Evolutionary conservation across 2,113 vertebrate species (phyloP).

Genomic region (Bubo blakistoni): DNA sequence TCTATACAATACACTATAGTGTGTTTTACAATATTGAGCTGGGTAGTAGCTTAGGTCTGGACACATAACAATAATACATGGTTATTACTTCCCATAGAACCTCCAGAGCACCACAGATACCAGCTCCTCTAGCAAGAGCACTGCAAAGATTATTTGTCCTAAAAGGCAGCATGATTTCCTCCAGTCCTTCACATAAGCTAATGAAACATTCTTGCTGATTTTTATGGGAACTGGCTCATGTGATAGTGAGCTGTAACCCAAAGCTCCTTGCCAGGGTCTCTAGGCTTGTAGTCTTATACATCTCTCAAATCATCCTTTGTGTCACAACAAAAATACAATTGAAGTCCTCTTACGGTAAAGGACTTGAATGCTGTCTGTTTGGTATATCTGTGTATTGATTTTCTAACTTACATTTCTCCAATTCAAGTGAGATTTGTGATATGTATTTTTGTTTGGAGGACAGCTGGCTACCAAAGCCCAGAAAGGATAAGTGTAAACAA

Average conservation of each 20-base stretch:
- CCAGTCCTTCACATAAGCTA: neutral
- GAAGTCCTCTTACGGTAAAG: neutral
- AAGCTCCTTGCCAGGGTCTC: neutral
- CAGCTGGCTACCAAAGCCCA: constrained; percentile 1
- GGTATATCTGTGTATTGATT: neutral
- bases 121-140: neutral
- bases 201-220: neutral
- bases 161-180: neutral
- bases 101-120: neutral
- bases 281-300: neutral
- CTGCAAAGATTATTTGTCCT: neutral
- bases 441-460: neutral
- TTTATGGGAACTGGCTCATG: neutral
- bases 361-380: neutral
- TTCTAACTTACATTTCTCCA: neutral
- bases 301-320: neutral
- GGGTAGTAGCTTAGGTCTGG: neutral
- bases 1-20: neutral
- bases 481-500: constrained; percentile 5
- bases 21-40: neutral
- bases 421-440: neutral
- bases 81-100: neutral
- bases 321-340: neutral
- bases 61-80: neutral
- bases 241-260: neutral